Percentiles rank a stretch among this genome's conserved stretches.
phyloP scores from a whole-genome alignment of 2,113 vertebrate species.

The Tretioscincus oriximinensis region DNA sequence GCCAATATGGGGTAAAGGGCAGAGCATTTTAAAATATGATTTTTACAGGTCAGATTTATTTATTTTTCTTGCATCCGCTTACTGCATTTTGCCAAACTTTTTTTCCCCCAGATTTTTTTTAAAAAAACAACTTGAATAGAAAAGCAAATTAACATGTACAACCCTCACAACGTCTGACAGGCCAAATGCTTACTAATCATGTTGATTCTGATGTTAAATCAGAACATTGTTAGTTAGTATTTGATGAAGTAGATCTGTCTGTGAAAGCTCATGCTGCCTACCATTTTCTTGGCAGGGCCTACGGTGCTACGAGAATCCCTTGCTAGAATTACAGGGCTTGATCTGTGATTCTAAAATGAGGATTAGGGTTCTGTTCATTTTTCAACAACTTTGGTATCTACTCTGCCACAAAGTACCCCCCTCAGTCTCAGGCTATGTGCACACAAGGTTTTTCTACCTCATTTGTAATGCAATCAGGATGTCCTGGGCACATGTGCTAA shows the following conservation, averaged over 20 bases:
- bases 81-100: not conserved
- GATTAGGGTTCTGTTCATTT: no score
- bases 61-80: slow-evolving; percentile 11
- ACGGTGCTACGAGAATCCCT: no score
- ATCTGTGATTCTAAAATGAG: no score
- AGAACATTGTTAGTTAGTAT: not conserved
- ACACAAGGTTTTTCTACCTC: no score
- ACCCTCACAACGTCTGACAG: not conserved
- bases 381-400: no score
- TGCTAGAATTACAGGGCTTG: no score
- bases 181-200: not conserved
- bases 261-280: no score
- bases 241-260: not conserved
- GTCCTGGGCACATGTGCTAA: no score
- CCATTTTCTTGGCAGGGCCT: no score
- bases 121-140: slow-evolving; percentile 28
- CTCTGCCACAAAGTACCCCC: no score
- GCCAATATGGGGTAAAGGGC: not conserved
- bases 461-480: no score
- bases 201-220: not conserved
- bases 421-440: no score
- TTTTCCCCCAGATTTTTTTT: not conserved
- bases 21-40: slow-evolving; percentile 19
- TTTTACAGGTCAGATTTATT: slow-evolving; percentile 10
- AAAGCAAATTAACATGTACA: not conserved